A percentile compares a stretch with the other conserved stretches of the same genome.
Conservation (phyloP, 2,113 vertebrate species). For the Nipponia nippon region DNA sequence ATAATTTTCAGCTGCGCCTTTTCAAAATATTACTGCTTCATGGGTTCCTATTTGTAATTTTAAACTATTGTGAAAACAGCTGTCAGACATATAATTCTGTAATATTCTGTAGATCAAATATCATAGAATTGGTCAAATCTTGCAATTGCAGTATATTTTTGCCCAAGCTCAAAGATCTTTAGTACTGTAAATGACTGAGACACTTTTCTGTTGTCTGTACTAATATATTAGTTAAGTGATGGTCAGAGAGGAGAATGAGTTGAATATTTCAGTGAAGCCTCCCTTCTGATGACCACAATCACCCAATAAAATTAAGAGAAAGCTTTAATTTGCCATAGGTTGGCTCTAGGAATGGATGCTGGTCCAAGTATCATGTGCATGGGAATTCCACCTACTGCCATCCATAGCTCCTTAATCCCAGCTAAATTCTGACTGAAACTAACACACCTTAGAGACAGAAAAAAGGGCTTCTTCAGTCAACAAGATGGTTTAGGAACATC, state of each 20-base stretch:
- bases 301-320: background rate
- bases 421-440: background rate
- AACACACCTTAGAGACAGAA: background rate
- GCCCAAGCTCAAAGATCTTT: rapidly evolving
- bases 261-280: background rate
- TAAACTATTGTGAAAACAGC: background rate
- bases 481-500: background rate
- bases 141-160: background rate
- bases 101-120: background rate
- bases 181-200: background rate
- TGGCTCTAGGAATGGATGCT: background rate
- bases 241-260: background rate
- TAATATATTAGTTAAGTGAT: background rate
- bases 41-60: background rate
- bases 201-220: background rate
- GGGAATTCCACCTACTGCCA: background rate
- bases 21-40: background rate
- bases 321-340: background rate
- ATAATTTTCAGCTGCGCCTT: background rate
- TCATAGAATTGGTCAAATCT: background rate
- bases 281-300: background rate
- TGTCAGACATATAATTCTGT: background rate
- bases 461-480: background rate
- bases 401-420: background rate
- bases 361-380: rapidly evolving